phyloP scores from a whole-genome alignment of 1,140 invertebrate genomes.

The Eupristina koningsbergeri region DNA sequence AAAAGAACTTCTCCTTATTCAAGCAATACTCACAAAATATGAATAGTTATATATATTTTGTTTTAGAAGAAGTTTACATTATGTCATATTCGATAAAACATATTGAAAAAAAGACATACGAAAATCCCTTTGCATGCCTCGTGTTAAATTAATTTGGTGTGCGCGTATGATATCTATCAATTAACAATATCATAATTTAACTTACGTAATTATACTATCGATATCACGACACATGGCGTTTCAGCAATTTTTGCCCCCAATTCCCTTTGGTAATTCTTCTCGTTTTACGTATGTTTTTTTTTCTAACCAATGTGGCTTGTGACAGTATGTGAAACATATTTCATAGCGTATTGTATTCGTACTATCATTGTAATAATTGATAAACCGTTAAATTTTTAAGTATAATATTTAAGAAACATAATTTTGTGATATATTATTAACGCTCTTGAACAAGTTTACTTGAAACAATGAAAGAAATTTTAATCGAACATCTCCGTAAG shows the following conservation, averaged over 20 bases:
- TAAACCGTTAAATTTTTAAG: conserved; percentile 11
- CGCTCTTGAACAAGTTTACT: too few species aligned
- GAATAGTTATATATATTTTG: too few species aligned
- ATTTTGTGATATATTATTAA: not conserved
- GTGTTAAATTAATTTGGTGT: not conserved
- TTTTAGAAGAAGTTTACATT: too few species aligned
- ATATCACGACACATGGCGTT: not conserved
- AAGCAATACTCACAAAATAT: not conserved
- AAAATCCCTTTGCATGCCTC: not conserved
- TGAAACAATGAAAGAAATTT: not conserved
- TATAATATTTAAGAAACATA: not conserved
- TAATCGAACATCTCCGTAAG: not conserved
- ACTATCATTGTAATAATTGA: not conserved
- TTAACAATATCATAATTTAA: conserved; percentile 21
- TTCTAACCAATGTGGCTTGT: not conserved
- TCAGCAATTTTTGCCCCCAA: not conserved
- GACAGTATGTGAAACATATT: not conserved
- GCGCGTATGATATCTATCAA: not conserved
- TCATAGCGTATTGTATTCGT: not conserved
- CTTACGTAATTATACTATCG: not conserved
- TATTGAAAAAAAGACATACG: not conserved
- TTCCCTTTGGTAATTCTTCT: not conserved
- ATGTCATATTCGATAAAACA: not conserved
- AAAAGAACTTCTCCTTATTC: too few species aligned
- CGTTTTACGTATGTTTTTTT: not conserved